Conservation (phyloP, 2,113 vertebrate species). For the Mellivora capensis region DNA sequence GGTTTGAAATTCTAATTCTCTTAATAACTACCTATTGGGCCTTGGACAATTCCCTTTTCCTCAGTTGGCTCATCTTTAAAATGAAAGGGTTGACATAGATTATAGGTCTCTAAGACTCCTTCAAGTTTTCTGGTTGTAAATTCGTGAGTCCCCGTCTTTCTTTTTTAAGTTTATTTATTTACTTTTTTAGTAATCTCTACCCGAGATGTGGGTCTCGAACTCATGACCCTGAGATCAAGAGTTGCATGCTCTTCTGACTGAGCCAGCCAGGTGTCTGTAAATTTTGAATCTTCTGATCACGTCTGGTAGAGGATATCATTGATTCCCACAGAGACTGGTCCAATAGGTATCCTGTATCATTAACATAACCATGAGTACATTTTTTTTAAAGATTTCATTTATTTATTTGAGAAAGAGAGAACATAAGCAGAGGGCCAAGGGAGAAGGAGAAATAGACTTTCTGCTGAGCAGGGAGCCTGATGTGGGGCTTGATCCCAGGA, state of each 20-base stretch:
- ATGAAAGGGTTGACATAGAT: neutral
- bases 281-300: neutral
- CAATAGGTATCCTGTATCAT: neutral
- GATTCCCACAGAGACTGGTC: neutral
- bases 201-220: neutral
- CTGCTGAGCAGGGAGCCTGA: too few species aligned
- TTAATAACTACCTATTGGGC: neutral
- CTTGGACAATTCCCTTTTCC: neutral
- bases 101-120: neutral
- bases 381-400: too few species aligned
- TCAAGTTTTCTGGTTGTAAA: slow-evolving; percentile 20
- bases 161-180: neutral
- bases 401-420: too few species aligned
- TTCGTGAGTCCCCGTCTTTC: neutral
- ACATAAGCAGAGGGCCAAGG: too few species aligned
- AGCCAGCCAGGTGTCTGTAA: neutral
- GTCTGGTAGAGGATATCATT: neutral
- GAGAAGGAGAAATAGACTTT: too few species aligned
- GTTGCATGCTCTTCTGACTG: neutral
- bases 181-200: neutral
- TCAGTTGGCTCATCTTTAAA: slow-evolving; percentile 36
- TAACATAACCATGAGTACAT: neutral
- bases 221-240: neutral
- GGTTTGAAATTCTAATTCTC: neutral
- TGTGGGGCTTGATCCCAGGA: too few species aligned